Conservation (phyloP, 2,888 invertebrate species). For the Pseudococcus longispinus region DNA sequence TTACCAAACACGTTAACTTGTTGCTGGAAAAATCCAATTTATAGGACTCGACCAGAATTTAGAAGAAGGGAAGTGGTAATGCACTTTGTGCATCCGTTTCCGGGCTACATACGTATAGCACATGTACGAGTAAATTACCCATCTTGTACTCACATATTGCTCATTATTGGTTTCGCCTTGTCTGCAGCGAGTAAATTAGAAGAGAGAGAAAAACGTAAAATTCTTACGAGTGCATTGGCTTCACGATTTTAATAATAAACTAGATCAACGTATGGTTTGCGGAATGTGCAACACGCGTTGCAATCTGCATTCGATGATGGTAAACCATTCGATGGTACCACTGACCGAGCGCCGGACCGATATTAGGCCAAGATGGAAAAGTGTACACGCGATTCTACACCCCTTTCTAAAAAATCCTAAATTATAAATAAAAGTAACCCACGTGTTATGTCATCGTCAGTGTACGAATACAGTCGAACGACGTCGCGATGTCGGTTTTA, state of each 20-base stretch:
- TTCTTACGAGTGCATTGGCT: conserved; percentile 15
- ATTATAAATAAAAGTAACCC: conserved; percentile 33
- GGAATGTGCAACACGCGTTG: conserved; percentile 25
- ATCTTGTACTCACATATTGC: background rate
- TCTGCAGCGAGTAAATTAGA: background rate
- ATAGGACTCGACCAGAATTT: no score
- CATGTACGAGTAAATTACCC: background rate
- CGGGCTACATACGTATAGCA: background rate
- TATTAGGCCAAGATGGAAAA: background rate
- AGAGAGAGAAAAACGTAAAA: background rate
- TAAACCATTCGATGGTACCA: background rate
- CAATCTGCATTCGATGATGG: conserved; percentile 3
- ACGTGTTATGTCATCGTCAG: background rate
- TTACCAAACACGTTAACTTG: no score
- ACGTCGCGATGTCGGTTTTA: conserved; percentile 16
- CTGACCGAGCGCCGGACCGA: background rate
- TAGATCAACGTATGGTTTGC: conserved; percentile 8
- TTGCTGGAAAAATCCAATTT: no score
- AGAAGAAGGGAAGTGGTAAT: background rate
- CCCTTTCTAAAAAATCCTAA: background rate
- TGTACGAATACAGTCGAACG: background rate
- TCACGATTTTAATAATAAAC: background rate
- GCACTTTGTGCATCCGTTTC: background rate
- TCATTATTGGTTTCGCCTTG: background rate
- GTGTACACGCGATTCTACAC: background rate